Evolutionary conservation across 2,888 invertebrate genomes (phyloP), one percentile per base, ranked within the genome.

Genomic region (Tetragnatha montana): DNA sequence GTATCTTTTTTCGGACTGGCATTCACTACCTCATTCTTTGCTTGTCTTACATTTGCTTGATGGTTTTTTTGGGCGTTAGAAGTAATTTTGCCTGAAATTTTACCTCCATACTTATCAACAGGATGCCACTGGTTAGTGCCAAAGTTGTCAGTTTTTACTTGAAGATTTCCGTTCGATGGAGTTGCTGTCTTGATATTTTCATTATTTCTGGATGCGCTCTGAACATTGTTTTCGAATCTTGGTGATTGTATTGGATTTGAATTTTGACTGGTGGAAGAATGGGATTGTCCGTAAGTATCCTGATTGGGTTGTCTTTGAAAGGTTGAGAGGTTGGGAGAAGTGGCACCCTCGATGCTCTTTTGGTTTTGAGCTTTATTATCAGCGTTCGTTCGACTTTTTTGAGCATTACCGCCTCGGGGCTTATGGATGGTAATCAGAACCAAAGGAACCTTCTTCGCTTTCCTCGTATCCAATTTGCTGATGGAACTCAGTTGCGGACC

Each of bases 371-470:
- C 35, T 35, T 69, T 69, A 21, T 12, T 4, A n/a, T 73, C 71
- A 17, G 6, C 12, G n/a, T 68, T 50, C 19, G 47, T 14, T 14
- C 21, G 50, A 21, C n/a, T 10, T 73, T 60, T 73, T 47, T 17
- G 78, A 7, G 50, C 35, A 35, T 35, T 49, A n/a, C n/a, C 14
- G 21, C 22, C 73, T 17, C 68, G 73, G 8, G 68, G 47, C 14
- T 87, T 87, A 8, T 87, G 81, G 8, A 87, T 87, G 10, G 87
- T 87, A 22, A 87, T 87, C 10, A 87, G 73, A 4, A 87, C 87
- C 49, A 87, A 35, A n/a, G 87, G 87, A 60, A 87, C 80, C 68
- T 81, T 87, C 60, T 35, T 74, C 3, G 71, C 50, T 6, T 51
- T 47, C 17, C 79, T 71, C 7, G 85, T 35, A 51, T 71, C 35